phyloP scores from a whole-genome alignment of 2,888 invertebrate species.

The Lasioglossum leucozonium region DNA sequence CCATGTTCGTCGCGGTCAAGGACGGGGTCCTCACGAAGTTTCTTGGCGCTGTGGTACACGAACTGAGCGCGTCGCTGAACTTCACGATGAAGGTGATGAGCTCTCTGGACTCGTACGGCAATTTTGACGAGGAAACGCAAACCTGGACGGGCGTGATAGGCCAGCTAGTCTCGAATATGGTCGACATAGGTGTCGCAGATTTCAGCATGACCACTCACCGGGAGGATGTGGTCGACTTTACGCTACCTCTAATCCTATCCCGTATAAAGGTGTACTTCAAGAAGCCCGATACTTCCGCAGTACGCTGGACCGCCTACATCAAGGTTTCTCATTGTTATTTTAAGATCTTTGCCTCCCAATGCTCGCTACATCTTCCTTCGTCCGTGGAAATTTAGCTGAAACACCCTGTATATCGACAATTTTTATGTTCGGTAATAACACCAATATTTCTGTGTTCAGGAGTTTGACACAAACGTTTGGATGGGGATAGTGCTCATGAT shows the following conservation, averaged over 20 bases:
- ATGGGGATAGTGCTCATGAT: conserved; percentile 50
- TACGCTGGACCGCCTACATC: conserved; percentile 78
- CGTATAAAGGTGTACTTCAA: conserved; percentile 71
- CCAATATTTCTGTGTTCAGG: conserved; percentile 45
- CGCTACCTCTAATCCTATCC: conserved; percentile 73
- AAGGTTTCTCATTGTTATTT: conserved; percentile 62
- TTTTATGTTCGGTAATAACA: too few species aligned
- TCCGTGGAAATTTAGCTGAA: background rate
- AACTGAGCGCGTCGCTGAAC: conserved; percentile 73
- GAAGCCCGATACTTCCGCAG: conserved; percentile 49
- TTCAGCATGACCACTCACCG: conserved; percentile 73
- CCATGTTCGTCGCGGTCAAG: conserved; percentile 39
- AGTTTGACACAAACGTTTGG: conserved; percentile 63
- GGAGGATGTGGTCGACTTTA: conserved; percentile 74
- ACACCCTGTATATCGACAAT: too few species aligned
- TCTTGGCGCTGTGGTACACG: conserved; percentile 69
- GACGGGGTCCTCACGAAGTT: conserved; percentile 66
- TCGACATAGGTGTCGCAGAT: conserved; percentile 75
- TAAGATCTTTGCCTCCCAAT: background rate
- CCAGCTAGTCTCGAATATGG: conserved; percentile 59
- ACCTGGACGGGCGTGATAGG: conserved; percentile 77
- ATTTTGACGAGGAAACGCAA: conserved; percentile 51
- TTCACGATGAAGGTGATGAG: conserved; percentile 66
- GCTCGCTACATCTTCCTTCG: background rate
- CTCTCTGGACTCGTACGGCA: conserved; percentile 65